Conservation (phyloP, 2,797 vertebrate species). For the Nothura maculosa region DNA sequence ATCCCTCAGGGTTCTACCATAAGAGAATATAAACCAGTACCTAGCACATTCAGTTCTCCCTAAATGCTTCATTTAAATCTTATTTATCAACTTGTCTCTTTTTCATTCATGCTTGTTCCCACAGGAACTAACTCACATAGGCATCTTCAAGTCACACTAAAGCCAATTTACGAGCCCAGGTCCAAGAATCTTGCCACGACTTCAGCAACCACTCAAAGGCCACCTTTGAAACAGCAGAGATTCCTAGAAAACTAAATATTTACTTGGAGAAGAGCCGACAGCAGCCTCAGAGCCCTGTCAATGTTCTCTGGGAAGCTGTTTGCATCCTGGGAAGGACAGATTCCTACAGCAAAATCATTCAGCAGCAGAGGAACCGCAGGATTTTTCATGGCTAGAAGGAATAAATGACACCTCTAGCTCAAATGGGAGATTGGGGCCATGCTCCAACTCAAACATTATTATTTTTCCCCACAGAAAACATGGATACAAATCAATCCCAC, state of each 20-base stretch:
- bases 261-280: background rate
- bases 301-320: background rate
- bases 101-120: background rate
- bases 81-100: background rate
- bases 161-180: background rate
- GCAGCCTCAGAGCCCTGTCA: background rate
- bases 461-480: background rate
- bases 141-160: background rate
- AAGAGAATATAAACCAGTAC: background rate
- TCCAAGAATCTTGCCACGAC: background rate
- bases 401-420: background rate
- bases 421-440: background rate
- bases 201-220: background rate
- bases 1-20: background rate
- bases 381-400: background rate
- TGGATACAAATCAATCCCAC: background rate
- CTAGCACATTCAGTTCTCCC: background rate
- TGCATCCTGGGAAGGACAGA: background rate
- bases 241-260: constrained; percentile 33
- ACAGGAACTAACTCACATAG: background rate
- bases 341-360: background rate
- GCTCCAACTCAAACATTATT: background rate
- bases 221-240: background rate
- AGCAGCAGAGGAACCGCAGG: background rate
- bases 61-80: background rate